phyloP scores from a whole-genome alignment of 2,888 invertebrate genomes.

The Ceriagrion tenellum region DNA sequence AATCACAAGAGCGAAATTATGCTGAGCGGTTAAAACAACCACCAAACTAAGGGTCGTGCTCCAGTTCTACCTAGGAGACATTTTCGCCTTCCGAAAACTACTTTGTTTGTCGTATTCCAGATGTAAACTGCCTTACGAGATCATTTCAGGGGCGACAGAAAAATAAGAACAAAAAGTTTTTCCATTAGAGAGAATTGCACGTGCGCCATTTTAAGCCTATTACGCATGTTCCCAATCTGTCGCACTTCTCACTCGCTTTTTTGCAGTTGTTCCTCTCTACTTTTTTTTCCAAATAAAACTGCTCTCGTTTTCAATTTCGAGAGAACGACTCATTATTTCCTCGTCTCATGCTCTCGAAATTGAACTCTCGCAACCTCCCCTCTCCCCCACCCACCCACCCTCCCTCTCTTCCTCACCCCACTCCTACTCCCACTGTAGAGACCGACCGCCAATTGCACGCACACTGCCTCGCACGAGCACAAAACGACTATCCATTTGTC shows the following conservation, averaged over 20 bases:
- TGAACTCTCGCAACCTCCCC: not conserved
- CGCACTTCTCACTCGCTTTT: too few species aligned
- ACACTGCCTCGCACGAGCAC: not conserved
- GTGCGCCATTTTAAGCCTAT: not conserved
- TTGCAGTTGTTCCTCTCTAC: too few species aligned
- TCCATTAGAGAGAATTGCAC: not conserved
- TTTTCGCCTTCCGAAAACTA: too few species aligned
- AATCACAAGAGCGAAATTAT: too few species aligned
- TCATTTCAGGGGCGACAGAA: too few species aligned
- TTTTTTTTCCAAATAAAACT: not conserved
- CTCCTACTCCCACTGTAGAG: too few species aligned
- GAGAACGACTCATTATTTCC: not conserved
- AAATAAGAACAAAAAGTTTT: not conserved
- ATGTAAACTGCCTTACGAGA: too few species aligned
- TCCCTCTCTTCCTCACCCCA: too few species aligned
- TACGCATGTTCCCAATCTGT: not conserved
- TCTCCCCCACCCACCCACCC: not conserved
- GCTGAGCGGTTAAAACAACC: too few species aligned
- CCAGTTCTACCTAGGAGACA: too few species aligned
- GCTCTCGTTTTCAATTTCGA: conserved; percentile 15
- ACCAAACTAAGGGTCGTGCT: too few species aligned
- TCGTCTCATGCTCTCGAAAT: not conserved
- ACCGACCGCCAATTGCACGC: not conserved
- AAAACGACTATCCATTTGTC: not conserved
- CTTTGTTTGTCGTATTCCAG: too few species aligned